A percentile compares a stretch with the other conserved stretches of the same genome.
These are phyloP conservation scores for Morpho deidamia DNA, from an alignment of 2,888 invertebrate species.

Conservation along the genomic window DNA sequence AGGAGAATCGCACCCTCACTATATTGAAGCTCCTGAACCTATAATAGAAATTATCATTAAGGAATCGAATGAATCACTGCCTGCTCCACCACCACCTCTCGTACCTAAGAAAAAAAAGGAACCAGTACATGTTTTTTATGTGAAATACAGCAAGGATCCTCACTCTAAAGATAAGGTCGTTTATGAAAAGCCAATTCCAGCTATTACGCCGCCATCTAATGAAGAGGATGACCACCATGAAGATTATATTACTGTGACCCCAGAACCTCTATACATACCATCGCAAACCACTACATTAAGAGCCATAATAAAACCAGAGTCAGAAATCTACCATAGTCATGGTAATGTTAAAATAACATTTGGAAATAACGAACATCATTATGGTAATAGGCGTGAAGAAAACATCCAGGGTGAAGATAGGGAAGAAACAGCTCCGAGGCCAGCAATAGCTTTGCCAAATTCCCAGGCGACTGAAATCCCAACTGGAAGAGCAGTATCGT, in stretches of 20 bases:
- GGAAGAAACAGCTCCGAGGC: conserved; percentile 82
- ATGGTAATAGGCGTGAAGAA: conserved; percentile 55
- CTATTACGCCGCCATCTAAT: conserved; percentile 84
- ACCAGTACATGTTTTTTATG: conserved; percentile 93
- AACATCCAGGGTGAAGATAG: conserved; percentile 51
- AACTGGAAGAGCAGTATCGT: conserved; percentile 48
- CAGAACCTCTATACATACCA: conserved; percentile 69
- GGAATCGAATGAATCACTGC: conserved; percentile 90
- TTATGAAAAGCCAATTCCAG: conserved; percentile 89
- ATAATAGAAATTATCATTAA: conserved; percentile 95
- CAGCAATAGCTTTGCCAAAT: conserved; percentile 77
- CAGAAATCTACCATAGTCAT: conserved; percentile 88
- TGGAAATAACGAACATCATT: conserved; percentile 80
- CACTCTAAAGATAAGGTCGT: conserved; percentile 84
- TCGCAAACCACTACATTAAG: conserved; percentile 87
- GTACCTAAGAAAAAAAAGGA: conserved; percentile 81
- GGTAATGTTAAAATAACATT: conserved; percentile 91
- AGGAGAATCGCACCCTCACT: conserved; percentile 70
- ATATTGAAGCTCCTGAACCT: conserved; percentile 89
- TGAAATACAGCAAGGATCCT: conserved; percentile 93
- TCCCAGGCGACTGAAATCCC: conserved; percentile 47
- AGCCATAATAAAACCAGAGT: conserved; percentile 91
- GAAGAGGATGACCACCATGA: conserved; percentile 80
- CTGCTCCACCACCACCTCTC: conserved; percentile 79
- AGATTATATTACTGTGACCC: conserved; percentile 76